Percentiles rank a stretch among this genome's conserved stretches.
These are phyloP conservation scores for Erpetoichthys calabaricus DNA, from an alignment of 2,797 vertebrate genomes.

Conservation along the genomic window DNA sequence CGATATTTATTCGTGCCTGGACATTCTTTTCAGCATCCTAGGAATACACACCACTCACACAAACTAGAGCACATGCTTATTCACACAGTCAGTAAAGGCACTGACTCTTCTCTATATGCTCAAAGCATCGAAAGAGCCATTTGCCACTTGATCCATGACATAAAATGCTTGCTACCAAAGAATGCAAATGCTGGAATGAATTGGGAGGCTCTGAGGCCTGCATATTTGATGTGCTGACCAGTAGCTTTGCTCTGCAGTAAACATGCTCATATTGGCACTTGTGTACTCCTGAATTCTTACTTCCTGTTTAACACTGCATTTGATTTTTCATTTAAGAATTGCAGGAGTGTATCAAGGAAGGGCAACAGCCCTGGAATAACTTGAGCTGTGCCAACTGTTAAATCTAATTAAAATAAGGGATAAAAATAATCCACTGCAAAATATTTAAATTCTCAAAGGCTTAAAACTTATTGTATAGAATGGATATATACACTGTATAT, in stretches of 20 bases:
- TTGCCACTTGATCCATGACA: constrained; percentile 16
- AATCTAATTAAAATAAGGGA: too few relatives aligned
- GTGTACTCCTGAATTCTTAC: constrained; percentile 7
- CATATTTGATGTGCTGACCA: not conserved
- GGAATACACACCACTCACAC: constrained; percentile 22
- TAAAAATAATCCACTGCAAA: too few relatives aligned
- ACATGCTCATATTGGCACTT: too few relatives aligned
- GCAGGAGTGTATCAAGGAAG: constrained; percentile 10
- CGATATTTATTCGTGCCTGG: not conserved
- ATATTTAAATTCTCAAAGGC: too few relatives aligned
- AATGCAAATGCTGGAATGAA: constrained; percentile 27
- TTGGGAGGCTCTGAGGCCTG: constrained; percentile 9
- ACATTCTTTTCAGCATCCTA: constrained; percentile 12
- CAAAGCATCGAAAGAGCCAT: constrained; percentile 13
- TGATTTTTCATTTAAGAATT: constrained; percentile 17
- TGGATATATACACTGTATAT: too few relatives aligned
- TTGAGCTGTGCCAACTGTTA: not conserved
- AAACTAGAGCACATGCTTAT: constrained; percentile 12
- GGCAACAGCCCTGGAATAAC: not conserved
- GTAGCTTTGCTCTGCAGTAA: too few relatives aligned
- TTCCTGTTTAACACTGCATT: constrained; percentile 12
- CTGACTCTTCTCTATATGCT: constrained; percentile 15
- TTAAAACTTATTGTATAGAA: too few relatives aligned
- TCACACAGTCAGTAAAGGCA: constrained; percentile 12
- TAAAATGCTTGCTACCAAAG: constrained; percentile 22